Percentiles rank a stretch among this genome's conserved stretches.
These are phyloP conservation scores for Stenotaenia linearis DNA, from an alignment of 2,888 invertebrate species.

Conservation along the genomic window DNA sequence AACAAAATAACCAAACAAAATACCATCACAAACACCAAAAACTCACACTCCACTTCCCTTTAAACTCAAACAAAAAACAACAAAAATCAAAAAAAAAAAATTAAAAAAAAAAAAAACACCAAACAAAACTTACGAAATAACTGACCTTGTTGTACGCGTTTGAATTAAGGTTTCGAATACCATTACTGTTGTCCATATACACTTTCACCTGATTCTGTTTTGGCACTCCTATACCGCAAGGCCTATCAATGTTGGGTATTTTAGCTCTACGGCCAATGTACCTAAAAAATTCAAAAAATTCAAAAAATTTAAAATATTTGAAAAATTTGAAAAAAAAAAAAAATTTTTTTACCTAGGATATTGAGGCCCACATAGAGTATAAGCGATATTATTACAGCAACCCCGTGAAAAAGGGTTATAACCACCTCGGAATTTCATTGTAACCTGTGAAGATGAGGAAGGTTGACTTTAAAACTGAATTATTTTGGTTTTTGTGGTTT, in stretches of 20 bases:
- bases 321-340: not conserved
- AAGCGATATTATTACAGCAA: conserved; percentile 91
- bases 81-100: too few relatives aligned
- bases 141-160: conserved; percentile 90
- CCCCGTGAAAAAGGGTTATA: conserved; percentile 97
- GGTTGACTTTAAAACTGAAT: not conserved
- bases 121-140: conserved; percentile 38
- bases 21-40: too few relatives aligned
- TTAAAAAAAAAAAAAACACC: too few relatives aligned
- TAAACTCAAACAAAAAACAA: too few relatives aligned
- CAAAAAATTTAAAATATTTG: not conserved
- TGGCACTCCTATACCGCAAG: conserved; percentile 50
- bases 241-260: conserved; percentile 24
- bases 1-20: too few relatives aligned
- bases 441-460: conserved; percentile 58
- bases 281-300: conserved; percentile 24
- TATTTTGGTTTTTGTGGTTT: not conserved
- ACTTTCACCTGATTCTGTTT: conserved; percentile 89
- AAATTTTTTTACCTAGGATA: conserved; percentile 74
- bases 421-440: conserved; percentile 97
- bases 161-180: conserved; percentile 66
- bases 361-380: conserved; percentile 92
- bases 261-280: conserved; percentile 31
- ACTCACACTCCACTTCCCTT: too few relatives aligned
- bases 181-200: conserved; percentile 86